A percentile compares a stretch with the other conserved stretches of the same genome.
Conservation (phyloP, 2,113 vertebrate genomes). For the Lucifuga dentata region DNA sequence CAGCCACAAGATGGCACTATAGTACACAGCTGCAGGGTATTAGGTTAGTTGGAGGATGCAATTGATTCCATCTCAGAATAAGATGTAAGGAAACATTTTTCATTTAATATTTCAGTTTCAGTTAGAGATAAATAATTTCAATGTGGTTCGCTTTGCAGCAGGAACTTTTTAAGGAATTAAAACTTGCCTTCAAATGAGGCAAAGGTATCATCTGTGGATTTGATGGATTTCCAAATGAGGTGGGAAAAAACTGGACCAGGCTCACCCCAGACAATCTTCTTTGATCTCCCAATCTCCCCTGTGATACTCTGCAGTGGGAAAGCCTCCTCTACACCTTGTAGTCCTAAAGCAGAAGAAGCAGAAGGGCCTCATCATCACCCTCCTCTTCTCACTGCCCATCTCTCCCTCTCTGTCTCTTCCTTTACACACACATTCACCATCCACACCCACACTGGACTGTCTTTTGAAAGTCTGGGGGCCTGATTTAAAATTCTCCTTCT, state of each 20-base stretch:
- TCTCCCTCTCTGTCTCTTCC: constrained; percentile 39
- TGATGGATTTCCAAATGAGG: constrained; percentile 79
- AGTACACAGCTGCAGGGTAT: constrained; percentile 15
- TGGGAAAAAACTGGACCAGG: constrained; percentile 71
- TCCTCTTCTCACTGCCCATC: constrained; percentile 42
- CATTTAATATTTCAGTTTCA: constrained; percentile 49
- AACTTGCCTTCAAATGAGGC: constrained; percentile 49
- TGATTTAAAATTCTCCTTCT: constrained; percentile 83
- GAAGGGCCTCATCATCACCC: constrained; percentile 35
- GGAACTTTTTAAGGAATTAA: constrained; percentile 57
- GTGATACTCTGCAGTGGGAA: constrained; percentile 64
- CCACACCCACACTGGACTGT: constrained; percentile 73
- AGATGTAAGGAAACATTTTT: constrained; percentile 33
- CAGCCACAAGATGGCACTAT: constrained; percentile 71
- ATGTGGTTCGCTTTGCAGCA: constrained; percentile 1
- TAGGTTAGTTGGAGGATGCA: too few relatives aligned
- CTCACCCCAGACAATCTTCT: constrained; percentile 72
- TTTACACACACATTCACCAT: constrained; percentile 43
- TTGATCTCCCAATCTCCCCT: constrained; percentile 78
- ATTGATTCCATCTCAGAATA: constrained; percentile 12
- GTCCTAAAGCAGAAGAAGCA: constrained; percentile 72
- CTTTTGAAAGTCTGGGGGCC: constrained; percentile 75
- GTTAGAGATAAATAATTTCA: constrained; percentile 34
- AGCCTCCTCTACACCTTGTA: constrained; percentile 76
- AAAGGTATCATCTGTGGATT: constrained; percentile 48